A percentile compares a stretch with the other conserved stretches of the same genome.
phyloP scores from a whole-genome alignment of 2,797 vertebrate species.

The Sebastes alutus region DNA sequence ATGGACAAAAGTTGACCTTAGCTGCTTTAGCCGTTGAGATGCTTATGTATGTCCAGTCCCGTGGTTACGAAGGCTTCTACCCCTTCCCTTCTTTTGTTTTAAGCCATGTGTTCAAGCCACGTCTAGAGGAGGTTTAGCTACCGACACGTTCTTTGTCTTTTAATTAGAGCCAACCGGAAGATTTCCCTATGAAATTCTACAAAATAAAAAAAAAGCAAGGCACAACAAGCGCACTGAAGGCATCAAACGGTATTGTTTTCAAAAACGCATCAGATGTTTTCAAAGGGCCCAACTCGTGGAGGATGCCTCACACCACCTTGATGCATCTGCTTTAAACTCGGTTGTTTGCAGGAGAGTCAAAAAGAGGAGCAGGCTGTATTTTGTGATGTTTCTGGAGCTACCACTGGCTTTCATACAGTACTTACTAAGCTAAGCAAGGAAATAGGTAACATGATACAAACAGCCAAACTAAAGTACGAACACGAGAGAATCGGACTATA shows the following conservation, averaged over 20 bases:
- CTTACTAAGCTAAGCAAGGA: neutral
- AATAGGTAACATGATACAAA: neutral
- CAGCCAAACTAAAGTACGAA: neutral
- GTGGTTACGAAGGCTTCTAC: neutral
- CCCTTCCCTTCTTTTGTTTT: constrained; percentile 12
- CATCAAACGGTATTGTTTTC: constrained; percentile 22
- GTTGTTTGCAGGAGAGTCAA: constrained; percentile 39
- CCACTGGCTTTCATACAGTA: constrained; percentile 1
- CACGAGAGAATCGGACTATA: neutral
- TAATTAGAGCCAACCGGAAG: constrained; percentile 5
- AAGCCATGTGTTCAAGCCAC: constrained; percentile 10
- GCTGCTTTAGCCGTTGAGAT: neutral
- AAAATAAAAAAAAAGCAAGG: constrained; percentile 32
- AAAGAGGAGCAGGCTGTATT: constrained; percentile 11
- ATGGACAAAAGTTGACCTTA: constrained; percentile 3
- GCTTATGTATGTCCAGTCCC: neutral
- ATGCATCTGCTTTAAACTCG: constrained; percentile 52
- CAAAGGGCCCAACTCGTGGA: constrained; percentile 1
- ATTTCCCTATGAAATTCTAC: constrained; percentile 9
- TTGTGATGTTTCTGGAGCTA: constrained; percentile 32
- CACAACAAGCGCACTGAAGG: constrained; percentile 33
- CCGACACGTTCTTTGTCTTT: neutral
- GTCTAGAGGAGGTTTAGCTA: neutral
- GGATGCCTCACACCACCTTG: constrained; percentile 31
- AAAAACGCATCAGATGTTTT: constrained; percentile 6